Base-by-base conservation (phyloP, 2,113 vertebrate species). In the Anguilla rostrata region DNA sequence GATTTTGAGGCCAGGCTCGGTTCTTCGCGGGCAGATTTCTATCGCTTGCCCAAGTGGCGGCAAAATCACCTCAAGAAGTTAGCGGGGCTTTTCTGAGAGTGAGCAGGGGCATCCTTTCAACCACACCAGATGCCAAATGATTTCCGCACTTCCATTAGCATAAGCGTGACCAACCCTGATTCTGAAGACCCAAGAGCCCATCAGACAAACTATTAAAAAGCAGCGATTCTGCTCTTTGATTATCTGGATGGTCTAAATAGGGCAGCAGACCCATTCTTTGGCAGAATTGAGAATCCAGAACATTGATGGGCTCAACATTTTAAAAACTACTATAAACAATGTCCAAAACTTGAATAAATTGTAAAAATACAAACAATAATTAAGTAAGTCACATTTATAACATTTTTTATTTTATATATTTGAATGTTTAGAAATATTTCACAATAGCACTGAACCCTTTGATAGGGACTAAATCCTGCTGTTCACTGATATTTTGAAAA, bases 51-150 rank as follows among this genome's bases (percentile, higher is more conserved):
- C n/a, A 94, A 91, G 88, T 99, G 98, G 98, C 96, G 95, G 83
- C 97, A 98, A 92, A 96, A 92, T 60, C 96, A 96, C 0, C 89
- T 98, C 89, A 99, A 99, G 93, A 97, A 98, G 88, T 96, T 96
- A 41, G 92, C 92, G 0, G 96, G 97, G 83, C 94, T 99, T 82
- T 98, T 99, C 94, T 99, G 93, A 97, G 57, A 0, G 56, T 2
- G 14, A 53, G 57, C 18, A 40, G 15, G 75, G 29, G n/a, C 79
- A 39, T 15, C 41, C 18, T 43, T 79, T 43, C n/a, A 63, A 12
- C 39, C 5, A 43, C 49, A 79, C 20, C 43, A 82, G 60, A 75
- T 46, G 26, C 79, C 20, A 46, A 39, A 15, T 41, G 26, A 63
- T 60, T 66, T 14, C 26, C 20, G 39, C 39, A 75, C 40, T 15